Evolutionary conservation across 2,888 invertebrate species (phyloP), one percentile per base, ranked within the genome.

Genomic region (Notocelia uddmanniana): DNA sequence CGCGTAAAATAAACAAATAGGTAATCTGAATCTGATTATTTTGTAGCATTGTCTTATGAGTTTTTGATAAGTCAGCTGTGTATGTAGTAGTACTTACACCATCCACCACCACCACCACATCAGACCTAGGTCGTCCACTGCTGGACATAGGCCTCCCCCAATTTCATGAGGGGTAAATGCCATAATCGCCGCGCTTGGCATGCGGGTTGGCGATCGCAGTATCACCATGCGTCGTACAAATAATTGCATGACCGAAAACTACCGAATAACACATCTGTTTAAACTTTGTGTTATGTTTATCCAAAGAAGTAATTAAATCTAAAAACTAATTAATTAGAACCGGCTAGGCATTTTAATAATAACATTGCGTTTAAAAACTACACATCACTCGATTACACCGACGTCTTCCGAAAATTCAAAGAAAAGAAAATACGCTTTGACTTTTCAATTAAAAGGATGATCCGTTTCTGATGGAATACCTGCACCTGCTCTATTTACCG

Each of bases 401-500:
- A 18, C 21, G 52, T 15, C 15, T 34, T 26, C 57, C 15, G 3
- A 68, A 59, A 59, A 8, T 68, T 68, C 63, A 73, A 68, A 68
- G 57, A 68, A 64, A 64, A 31, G 31, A 54, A 69, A 73, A 73
- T 52, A 63, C 54, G 31, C 41, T 63, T 45, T 68, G 55, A 68
- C 23, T 55, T 60, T 60, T 57, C 31, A 41, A 52, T 68, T 50
- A 60, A 68, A 55, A 62, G 23, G 48, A 69, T 23, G 48, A 71
- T 54, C 45, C 66, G 11, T 54, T 60, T 60, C 2, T 37, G 62
- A 60, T 60, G 59, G 48, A 55, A 58, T 68, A 57, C 52, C 37
- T 50, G 73, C 73, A 69, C 72, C 74, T 76, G 76, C 69, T 69
- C 72, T 66, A 50, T 70, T 73, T 69, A 59, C 77, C 62, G 55